Evolutionary conservation across 2,797 vertebrate genomes (phyloP).

Genomic region (Perodicticus potto): DNA sequence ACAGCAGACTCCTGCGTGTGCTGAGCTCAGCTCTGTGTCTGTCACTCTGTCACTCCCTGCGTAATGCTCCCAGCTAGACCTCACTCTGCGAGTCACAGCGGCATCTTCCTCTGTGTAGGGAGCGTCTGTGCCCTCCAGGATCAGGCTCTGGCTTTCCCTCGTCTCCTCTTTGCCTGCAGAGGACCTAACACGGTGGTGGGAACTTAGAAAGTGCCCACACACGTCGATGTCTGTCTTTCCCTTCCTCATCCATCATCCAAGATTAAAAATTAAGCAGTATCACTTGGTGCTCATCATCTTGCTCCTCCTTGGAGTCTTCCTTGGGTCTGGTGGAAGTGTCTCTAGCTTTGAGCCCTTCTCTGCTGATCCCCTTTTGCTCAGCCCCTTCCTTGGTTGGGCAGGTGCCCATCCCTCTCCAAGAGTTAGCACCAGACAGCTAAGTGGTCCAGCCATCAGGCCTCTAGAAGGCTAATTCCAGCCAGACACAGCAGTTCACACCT

Average conservation of each 20-base stretch:
- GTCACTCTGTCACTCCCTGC: background rate
- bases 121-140: background rate
- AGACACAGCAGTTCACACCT: too few relatives aligned
- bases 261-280: background rate
- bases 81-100: background rate
- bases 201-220: background rate
- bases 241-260: background rate
- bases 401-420: background rate
- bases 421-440: background rate
- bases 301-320: background rate
- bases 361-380: background rate
- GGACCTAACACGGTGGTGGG: too few relatives aligned
- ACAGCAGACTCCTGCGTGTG: background rate
- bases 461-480: background rate
- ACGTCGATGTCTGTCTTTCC: background rate
- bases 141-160: background rate
- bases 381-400: background rate
- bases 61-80: background rate
- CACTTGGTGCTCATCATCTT: background rate
- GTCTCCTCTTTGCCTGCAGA: background rate
- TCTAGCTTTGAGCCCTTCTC: background rate
- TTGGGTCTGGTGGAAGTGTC: background rate
- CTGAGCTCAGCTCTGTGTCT: rapidly evolving
- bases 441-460: background rate
- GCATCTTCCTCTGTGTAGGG: background rate